phyloP scores from a whole-genome alignment of 2,888 invertebrate species.

The Alloscopus bannaensis region DNA sequence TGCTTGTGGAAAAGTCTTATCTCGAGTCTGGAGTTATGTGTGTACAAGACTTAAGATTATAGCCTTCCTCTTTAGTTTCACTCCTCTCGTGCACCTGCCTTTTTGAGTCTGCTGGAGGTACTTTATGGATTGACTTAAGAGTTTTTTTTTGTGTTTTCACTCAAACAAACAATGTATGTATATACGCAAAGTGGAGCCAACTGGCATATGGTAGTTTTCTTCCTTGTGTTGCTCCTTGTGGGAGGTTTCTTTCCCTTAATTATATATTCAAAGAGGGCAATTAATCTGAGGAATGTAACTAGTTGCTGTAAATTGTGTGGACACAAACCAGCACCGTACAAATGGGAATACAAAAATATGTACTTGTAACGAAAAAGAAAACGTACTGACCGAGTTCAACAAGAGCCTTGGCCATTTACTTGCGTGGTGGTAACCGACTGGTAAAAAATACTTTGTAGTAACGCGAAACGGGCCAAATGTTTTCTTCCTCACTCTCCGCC shows the following conservation, averaged over 20 bases:
- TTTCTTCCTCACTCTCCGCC: conserved; percentile 42
- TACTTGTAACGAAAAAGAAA: not conserved
- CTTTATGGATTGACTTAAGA: conserved; percentile 28
- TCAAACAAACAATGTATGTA: not conserved
- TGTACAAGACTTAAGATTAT: not conserved
- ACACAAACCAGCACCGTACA: not conserved
- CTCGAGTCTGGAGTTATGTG: conserved; percentile 11
- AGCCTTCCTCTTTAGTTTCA: conserved; percentile 13
- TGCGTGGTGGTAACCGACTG: too few relatives aligned
- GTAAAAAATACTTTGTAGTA: too few relatives aligned
- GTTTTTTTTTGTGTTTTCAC: conserved; percentile 18
- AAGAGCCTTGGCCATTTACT: conserved; percentile 9
- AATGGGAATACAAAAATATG: not conserved
- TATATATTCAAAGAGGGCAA: not conserved
- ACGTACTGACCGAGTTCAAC: conserved; percentile 32
- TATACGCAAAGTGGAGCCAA: conserved; percentile 1
- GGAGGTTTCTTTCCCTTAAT: not conserved
- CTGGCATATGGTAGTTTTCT: too few relatives aligned
- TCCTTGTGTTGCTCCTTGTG: not conserved
- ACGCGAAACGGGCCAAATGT: conserved; percentile 15
- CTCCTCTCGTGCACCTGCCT: conserved; percentile 23
- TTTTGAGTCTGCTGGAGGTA: conserved; percentile 22
- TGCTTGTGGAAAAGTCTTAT: conserved; percentile 28
- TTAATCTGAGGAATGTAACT: conserved; percentile 26
- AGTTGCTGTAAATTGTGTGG: conserved; percentile 8